Conservation (phyloP, 2,113 vertebrate species). For the Nymphicus hollandicus region DNA sequence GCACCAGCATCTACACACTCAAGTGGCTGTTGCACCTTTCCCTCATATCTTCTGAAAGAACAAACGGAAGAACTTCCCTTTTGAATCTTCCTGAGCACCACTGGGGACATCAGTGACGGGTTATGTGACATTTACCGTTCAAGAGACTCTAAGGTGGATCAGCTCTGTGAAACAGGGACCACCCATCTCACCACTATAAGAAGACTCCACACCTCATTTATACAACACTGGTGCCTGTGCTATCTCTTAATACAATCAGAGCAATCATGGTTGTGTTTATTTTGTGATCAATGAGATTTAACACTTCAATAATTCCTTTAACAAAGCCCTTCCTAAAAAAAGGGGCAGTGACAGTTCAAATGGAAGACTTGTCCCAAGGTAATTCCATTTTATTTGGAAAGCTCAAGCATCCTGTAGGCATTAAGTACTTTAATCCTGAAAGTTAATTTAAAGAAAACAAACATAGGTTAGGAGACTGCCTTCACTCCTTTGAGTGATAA, state of each 20-base stretch:
- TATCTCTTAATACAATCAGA: neutral
- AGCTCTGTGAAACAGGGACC: neutral
- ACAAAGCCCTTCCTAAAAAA: neutral
- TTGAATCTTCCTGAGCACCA: neutral
- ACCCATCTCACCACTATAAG: neutral
- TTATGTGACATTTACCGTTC: neutral
- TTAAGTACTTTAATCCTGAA: neutral
- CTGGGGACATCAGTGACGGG: accelerated
- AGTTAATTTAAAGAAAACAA: neutral
- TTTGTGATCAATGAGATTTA: neutral
- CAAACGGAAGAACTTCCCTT: neutral
- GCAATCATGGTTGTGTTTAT: neutral
- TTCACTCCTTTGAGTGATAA: neutral
- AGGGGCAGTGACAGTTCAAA: neutral
- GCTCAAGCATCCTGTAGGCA: neutral
- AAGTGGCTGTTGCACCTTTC: accelerated
- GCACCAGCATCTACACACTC: neutral
- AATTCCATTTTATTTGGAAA: neutral
- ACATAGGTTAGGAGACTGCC: neutral
- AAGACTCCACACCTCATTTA: neutral
- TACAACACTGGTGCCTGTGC: neutral
- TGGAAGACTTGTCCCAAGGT: neutral
- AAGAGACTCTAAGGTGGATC: neutral
- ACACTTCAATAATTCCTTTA: neutral
- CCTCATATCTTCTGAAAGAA: neutral